These are phyloP conservation scores for Drosophila vallismaia DNA, from an alignment of 2,888 invertebrate species.

Conservation along the genomic window DNA sequence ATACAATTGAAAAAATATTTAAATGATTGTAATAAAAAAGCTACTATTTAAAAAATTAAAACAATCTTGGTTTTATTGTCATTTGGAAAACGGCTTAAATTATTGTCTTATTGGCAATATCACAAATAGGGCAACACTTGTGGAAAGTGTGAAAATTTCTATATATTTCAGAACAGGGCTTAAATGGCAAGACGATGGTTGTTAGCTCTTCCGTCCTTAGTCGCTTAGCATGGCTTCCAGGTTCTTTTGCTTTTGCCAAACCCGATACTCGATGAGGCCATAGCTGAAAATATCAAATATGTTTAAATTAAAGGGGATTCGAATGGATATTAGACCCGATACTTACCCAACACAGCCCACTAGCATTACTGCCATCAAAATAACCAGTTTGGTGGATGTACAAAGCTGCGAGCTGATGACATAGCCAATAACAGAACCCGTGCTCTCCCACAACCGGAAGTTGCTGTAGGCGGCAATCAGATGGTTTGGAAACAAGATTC, in stretches of 20 bases:
- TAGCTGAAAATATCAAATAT: constrained; percentile 67
- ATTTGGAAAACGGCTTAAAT: constrained; percentile 5
- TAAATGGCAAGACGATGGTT: constrained; percentile 16
- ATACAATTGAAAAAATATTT: constrained; percentile 71
- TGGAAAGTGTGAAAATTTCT: neutral
- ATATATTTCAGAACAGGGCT: neutral
- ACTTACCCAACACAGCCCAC: constrained; percentile 90
- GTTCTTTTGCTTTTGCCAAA: constrained; percentile 75
- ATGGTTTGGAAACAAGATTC: constrained; percentile 92
- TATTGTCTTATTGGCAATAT: constrained; percentile 44
- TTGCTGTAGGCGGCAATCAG: constrained; percentile 96
- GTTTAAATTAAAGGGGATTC: neutral
- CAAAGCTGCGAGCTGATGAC: constrained; percentile 91
- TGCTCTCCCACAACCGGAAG: constrained; percentile 95
- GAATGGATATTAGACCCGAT: neutral
- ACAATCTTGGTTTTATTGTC: constrained; percentile 4
- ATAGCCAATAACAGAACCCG: constrained; percentile 94
- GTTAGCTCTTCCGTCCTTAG: constrained; percentile 25
- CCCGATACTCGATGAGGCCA: constrained; percentile 79
- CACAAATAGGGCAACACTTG: constrained; percentile 41
- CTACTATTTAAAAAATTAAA: constrained; percentile 59
- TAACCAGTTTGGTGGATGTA: constrained; percentile 88
- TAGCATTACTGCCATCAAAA: constrained; percentile 88
- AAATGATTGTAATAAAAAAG: constrained; percentile 80
- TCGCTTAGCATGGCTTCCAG: constrained; percentile 71